Evolutionary conservation across 2,888 invertebrate genomes (phyloP), one percentile per base, ranked within the genome.

Genomic region (Synergus japonicus): DNA sequence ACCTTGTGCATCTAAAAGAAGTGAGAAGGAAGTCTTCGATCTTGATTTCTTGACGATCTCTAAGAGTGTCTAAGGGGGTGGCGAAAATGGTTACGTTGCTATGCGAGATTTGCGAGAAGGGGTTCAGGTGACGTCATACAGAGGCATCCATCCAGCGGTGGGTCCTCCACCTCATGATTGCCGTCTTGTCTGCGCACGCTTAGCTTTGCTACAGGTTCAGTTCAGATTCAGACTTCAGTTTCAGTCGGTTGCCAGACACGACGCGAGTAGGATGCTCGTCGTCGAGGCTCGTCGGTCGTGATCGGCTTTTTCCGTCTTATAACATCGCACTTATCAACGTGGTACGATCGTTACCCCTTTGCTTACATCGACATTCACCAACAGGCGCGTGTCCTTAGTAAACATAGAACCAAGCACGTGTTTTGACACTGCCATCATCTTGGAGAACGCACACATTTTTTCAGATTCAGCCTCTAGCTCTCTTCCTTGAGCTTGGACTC

Each of bases 231-330:
- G 37, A 0, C 13, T 2, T 46, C 13, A 46, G 8, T n/a, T 60
- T 60, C 73, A 73, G 73, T 73, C 49, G 73, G 54, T 9, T 54
- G 69, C 29, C 73, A 78, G 79, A 83, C 82, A 79, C 77, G 78
- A 77, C 78, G 81, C 78, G 82, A 63, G 78, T 78, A 77, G 77
- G 58, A 81, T 60, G 67, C 54, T 46, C 67, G 78, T 82, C 81
- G 58, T 79, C 80, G 81, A 81, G 77, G 77, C 67, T 77, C n/a
- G 79, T 81, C 82, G 82, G 82, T 76, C 79, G 63, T 66, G 41
- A 54, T 83, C 82, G 82, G 67, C 29, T n/a, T 18, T 73, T 37
- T 73, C 49, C 69, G 49, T 54, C n/a, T 7, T 22, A 60, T 15
- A 46, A 66, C 78, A 79, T 81, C 79, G 46, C 58, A 54, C 44